Conservation (phyloP, 2,797 vertebrate genomes). For the Vireo griseus region DNA sequence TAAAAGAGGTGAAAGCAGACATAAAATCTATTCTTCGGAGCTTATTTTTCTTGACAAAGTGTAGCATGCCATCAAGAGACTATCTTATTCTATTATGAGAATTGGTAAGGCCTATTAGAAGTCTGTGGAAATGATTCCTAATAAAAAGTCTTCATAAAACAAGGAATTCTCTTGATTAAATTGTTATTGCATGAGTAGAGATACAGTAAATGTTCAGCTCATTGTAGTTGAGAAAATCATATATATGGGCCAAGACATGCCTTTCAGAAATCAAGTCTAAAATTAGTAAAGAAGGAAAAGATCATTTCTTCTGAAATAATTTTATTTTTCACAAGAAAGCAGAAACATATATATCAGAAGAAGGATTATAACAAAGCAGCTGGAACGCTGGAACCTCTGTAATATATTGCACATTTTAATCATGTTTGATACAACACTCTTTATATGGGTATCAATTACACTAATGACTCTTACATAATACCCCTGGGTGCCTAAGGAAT, state of each 20-base stretch:
- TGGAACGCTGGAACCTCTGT: conserved; percentile 67
- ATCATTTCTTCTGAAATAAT: conserved; percentile 46
- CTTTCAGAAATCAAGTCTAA: conserved; percentile 15
- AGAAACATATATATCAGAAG: conserved; percentile 58
- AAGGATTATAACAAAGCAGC: conserved; percentile 65
- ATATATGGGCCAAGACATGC: background rate
- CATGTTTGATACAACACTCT: conserved; percentile 75
- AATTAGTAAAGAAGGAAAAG: conserved; percentile 31
- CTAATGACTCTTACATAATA: conserved; percentile 81
- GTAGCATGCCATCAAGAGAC: background rate
- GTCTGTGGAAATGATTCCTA: background rate
- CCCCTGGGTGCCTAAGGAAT: conserved; percentile 71
- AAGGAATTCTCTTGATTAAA: conserved; percentile 10
- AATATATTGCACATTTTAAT: conserved; percentile 77
- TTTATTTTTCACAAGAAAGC: conserved; percentile 57
- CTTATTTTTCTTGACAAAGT: background rate
- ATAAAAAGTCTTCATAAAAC: background rate
- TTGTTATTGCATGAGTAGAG: background rate
- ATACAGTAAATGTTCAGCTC: background rate
- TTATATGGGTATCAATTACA: conserved; percentile 79
- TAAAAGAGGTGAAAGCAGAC: background rate
- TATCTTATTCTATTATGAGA: background rate
- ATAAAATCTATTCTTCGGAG: background rate
- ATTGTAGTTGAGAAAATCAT: background rate
- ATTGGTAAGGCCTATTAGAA: background rate